Evolutionary conservation across 2,113 vertebrate species (phyloP).

Genomic region (Nanorana parkeri): DNA sequence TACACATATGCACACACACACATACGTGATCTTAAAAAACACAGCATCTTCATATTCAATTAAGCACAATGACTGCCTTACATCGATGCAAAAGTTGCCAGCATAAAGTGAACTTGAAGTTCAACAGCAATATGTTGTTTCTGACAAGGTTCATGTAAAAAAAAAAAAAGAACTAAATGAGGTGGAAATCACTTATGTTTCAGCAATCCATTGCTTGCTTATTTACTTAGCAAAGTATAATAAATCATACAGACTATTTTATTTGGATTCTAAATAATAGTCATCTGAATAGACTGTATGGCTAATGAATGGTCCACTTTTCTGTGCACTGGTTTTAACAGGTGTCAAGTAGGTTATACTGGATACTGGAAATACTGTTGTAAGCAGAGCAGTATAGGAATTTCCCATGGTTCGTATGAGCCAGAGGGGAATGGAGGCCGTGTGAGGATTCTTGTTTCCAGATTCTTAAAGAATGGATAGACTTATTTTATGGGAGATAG

Average conservation of each 20-base stretch:
- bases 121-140: not conserved
- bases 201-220: slow-evolving; percentile 10
- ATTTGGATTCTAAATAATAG: slow-evolving; percentile 47
- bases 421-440: slow-evolving; percentile 17
- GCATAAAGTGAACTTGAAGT: not conserved
- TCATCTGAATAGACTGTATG: slow-evolving; percentile 16
- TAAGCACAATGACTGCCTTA: too few species aligned
- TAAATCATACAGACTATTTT: slow-evolving; percentile 53
- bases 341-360: slow-evolving; percentile 45
- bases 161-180: slow-evolving; percentile 8
- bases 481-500: slow-evolving; percentile 6
- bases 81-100: not conserved
- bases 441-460: slow-evolving; percentile 22
- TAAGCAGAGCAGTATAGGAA: slow-evolving; percentile 36
- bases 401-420: slow-evolving; percentile 17
- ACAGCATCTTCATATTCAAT: too few species aligned
- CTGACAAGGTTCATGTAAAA: slow-evolving; percentile 28
- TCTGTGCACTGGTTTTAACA: slow-evolving; percentile 45
- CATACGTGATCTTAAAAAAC: too few species aligned
- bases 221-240: slow-evolving; percentile 34
- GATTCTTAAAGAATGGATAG: slow-evolving; percentile 24
- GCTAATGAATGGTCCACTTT: slow-evolving; percentile 43
- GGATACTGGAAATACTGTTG: slow-evolving; percentile 49
- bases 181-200: slow-evolving; percentile 29
- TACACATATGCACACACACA: too few species aligned